Percentiles rank a stretch among this genome's conserved stretches.
phyloP scores from a whole-genome alignment of 2,888 invertebrate genomes.

The Lasiommata megera region DNA sequence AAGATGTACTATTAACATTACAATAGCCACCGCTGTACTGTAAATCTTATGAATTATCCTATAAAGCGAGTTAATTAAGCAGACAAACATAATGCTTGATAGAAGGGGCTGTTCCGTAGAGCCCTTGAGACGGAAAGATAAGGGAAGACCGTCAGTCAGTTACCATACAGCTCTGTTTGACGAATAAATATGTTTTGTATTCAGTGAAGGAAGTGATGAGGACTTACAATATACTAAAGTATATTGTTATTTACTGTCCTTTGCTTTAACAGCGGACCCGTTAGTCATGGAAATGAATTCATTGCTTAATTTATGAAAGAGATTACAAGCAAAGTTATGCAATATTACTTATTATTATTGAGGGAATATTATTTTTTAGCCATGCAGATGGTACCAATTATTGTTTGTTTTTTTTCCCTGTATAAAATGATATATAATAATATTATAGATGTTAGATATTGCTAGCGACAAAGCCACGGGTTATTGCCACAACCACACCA shows the following conservation, averaged over 20 bases:
- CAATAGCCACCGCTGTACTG: slow-evolving; percentile 17
- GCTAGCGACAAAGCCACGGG: no score
- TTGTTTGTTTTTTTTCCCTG: no score
- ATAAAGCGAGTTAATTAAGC: slow-evolving; percentile 37
- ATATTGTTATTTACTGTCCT: not conserved
- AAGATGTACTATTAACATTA: slow-evolving; percentile 13
- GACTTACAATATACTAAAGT: not conserved
- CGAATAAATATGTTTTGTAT: slow-evolving; percentile 9
- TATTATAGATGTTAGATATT: no score
- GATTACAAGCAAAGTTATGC: not conserved
- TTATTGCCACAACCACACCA: no score
- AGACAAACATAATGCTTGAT: slow-evolving; percentile 31
- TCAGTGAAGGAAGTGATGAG: slow-evolving; percentile 4
- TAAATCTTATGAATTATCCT: slow-evolving; percentile 34
- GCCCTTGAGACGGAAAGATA: slow-evolving; percentile 36
- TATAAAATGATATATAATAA: no score
- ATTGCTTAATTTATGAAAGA: not conserved
- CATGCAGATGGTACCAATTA: no score
- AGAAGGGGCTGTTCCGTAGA: slow-evolving; percentile 18
- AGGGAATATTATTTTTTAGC: not conserved
- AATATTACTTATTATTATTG: not conserved
- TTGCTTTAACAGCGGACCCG: not conserved
- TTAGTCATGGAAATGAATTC: not conserved
- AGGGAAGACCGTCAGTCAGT: slow-evolving; percentile 28
- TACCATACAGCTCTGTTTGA: slow-evolving; percentile 19